phyloP scores from a whole-genome alignment of 2,113 vertebrate genomes.

The Heteronetta atricapilla region DNA sequence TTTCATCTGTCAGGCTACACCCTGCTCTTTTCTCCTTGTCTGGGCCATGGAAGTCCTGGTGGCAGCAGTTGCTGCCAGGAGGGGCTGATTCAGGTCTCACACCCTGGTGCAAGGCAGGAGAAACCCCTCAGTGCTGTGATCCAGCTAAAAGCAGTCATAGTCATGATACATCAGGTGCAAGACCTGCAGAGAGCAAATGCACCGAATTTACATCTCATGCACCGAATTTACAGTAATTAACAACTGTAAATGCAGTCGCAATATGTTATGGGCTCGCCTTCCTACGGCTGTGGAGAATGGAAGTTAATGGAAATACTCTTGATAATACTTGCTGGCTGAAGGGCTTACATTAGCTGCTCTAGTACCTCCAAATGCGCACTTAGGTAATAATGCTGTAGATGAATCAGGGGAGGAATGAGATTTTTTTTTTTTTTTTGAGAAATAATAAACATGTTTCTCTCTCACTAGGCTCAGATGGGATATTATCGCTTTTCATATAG shows the following conservation, averaged over 20 bases:
- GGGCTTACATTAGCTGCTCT: slow-evolving; percentile 45
- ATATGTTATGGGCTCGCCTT: background rate
- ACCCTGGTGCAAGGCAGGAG: background rate
- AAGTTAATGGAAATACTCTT: slow-evolving; percentile 55
- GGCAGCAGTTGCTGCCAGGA: background rate
- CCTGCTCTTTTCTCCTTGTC: background rate
- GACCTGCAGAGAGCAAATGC: background rate
- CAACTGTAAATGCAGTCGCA: slow-evolving; percentile 18
- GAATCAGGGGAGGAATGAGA: background rate
- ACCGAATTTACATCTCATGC: slow-evolving; percentile 21
- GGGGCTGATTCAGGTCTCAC: background rate
- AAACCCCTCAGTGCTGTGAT: fast-evolving
- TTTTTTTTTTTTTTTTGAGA: background rate
- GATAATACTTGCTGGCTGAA: slow-evolving; percentile 16
- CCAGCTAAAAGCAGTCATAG: background rate
- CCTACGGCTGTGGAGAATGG: background rate
- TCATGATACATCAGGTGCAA: background rate
- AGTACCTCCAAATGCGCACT: background rate
- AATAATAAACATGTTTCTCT: slow-evolving; percentile 29
- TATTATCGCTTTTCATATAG: background rate
- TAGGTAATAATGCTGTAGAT: slow-evolving; percentile 11
- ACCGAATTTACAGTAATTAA: slow-evolving; percentile 51
- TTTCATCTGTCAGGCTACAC: background rate
- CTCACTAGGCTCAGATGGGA: background rate
- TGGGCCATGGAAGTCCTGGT: background rate